Conservation (phyloP, 2,797 vertebrate genomes). For the Furcifer pardalis region DNA sequence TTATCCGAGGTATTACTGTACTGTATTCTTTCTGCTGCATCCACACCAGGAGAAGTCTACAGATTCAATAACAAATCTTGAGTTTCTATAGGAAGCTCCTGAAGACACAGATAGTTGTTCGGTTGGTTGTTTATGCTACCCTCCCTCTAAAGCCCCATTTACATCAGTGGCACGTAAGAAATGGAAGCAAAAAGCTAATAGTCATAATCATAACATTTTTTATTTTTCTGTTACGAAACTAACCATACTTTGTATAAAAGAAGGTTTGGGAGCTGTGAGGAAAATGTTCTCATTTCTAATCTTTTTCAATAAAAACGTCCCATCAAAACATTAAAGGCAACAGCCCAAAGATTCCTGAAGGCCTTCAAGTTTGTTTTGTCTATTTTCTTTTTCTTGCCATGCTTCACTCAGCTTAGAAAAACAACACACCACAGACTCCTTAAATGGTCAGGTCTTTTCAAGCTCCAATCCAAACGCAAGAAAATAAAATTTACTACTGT, state of each 20-base stretch:
- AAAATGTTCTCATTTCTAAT: not conserved
- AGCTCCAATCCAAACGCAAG: slow-evolving; percentile 41
- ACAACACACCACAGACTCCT: slow-evolving; percentile 8
- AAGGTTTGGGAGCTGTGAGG: not conserved
- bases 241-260: not conserved
- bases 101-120: not conserved
- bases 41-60: too few relatives aligned
- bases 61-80: not conserved
- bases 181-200: not conserved
- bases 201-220: not conserved
- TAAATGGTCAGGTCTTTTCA: slow-evolving; percentile 31
- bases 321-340: not conserved
- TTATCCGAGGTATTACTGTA: too few relatives aligned
- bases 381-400: not conserved
- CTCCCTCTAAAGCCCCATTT: not conserved
- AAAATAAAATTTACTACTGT: slow-evolving; percentile 46
- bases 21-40: too few relatives aligned
- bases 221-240: not conserved
- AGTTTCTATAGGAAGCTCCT: not conserved
- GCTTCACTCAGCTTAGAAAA: slow-evolving; percentile 1
- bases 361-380: slow-evolving; percentile 9
- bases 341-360: not conserved
- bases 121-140: not conserved
- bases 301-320: not conserved
- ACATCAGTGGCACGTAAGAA: not conserved